These are phyloP conservation scores for Chinchilla lanigera DNA, from an alignment of 2,113 vertebrate genomes.

Conservation along the genomic window DNA sequence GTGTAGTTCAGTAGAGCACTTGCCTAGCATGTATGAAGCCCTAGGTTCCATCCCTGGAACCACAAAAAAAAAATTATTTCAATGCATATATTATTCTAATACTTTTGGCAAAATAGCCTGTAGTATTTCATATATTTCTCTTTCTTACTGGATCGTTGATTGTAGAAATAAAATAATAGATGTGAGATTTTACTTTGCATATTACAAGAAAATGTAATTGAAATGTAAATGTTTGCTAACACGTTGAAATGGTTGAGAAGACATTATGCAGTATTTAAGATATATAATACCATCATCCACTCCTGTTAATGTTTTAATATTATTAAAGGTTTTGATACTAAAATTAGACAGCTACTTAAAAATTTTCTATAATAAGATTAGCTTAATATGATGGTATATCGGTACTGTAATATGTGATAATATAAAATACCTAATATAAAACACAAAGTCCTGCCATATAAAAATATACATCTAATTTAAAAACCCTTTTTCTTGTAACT, in stretches of 20 bases:
- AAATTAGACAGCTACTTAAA: constrained; percentile 51
- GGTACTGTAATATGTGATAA: background rate
- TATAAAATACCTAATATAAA: background rate
- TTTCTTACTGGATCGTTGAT: background rate
- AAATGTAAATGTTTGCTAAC: background rate
- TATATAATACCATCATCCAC: background rate
- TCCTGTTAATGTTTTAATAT: background rate
- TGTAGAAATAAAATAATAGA: background rate
- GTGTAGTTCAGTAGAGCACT: background rate
- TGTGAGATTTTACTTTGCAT: background rate
- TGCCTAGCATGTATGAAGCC: background rate
- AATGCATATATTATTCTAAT: background rate
- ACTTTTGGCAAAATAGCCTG: background rate
- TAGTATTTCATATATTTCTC: background rate
- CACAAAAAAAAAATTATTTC: background rate
- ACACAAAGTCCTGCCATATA: background rate
- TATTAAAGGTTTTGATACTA: constrained; percentile 20
- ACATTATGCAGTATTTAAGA: background rate
- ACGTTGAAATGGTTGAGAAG: constrained; percentile 25
- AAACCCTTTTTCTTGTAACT: background rate
- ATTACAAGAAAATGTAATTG: constrained; percentile 30
- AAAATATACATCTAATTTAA: background rate
- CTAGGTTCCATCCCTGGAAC: background rate
- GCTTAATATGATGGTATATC: background rate
- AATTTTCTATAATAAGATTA: background rate